Percentiles rank a stretch among this genome's conserved stretches.
Conservation (phyloP, 2,113 vertebrate species). For the Microcebus murinus region DNA sequence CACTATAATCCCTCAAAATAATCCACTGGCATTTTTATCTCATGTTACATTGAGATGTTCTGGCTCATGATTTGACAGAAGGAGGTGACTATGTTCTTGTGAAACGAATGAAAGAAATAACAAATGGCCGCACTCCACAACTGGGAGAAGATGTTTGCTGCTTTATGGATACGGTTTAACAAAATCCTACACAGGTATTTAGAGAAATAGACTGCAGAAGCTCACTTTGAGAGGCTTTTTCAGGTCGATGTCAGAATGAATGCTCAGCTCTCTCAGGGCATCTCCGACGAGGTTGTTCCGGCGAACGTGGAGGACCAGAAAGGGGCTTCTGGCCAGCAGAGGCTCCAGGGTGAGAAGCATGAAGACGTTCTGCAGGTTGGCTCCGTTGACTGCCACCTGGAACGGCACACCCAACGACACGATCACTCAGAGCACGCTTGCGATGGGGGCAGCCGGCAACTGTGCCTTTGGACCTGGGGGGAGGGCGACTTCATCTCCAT, state of each 20-base stretch:
- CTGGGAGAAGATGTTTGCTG: not conserved
- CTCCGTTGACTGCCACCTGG: slow-evolving; percentile 97
- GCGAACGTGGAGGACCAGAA: slow-evolving; percentile 96
- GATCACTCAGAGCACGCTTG: not conserved
- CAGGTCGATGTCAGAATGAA: slow-evolving; percentile 97
- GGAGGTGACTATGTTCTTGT: not conserved
- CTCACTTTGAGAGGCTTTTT: slow-evolving; percentile 98
- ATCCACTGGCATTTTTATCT: slow-evolving; percentile 30
- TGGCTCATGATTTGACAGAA: slow-evolving; percentile 1
- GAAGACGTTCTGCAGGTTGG: slow-evolving; percentile 97
- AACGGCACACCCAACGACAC: slow-evolving; percentile 2
- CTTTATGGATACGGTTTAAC: not conserved
- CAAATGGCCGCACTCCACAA: not conserved
- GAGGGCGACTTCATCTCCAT: not conserved
- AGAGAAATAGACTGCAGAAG: not conserved
- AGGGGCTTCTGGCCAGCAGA: slow-evolving; percentile 95
- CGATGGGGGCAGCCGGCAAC: not conserved
- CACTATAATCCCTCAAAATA: not conserved
- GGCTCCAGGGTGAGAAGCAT: slow-evolving; percentile 98
- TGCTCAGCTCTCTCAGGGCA: slow-evolving; percentile 94
- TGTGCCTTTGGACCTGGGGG: not conserved
- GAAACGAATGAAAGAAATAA: slow-evolving; percentile 13
- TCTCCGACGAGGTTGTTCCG: slow-evolving; percentile 95
- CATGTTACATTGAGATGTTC: not conserved
- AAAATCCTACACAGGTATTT: not conserved